Percentiles rank a stretch among this genome's conserved stretches.
phyloP scores from a whole-genome alignment of 2,797 vertebrate species.

The Darevskia mixta region DNA sequence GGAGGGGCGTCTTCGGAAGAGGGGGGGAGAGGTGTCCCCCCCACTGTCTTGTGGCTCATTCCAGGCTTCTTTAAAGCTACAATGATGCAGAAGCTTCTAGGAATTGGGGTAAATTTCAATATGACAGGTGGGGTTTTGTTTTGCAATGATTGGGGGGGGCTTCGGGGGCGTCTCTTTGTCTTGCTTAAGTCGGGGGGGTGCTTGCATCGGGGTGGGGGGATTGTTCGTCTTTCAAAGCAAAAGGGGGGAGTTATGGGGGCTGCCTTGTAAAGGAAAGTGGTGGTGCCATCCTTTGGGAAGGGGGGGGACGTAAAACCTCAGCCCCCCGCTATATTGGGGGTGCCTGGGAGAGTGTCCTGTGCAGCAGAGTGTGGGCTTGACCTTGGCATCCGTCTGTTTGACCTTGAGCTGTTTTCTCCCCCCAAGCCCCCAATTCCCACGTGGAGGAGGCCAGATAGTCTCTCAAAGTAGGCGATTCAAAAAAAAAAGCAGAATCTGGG shows the following conservation, averaged over 20 bases:
- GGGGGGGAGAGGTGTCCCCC: not conserved
- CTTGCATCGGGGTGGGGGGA: not conserved
- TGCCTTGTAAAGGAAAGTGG: not conserved
- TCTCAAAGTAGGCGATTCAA: too few relatives aligned
- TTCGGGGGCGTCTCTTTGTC: not conserved
- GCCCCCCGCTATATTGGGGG: not conserved
- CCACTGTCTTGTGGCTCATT: not conserved
- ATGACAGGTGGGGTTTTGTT: not conserved
- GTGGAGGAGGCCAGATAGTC: too few relatives aligned
- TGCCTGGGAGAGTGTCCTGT: not conserved
- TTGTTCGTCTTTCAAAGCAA: too few relatives aligned
- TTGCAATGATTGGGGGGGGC: not conserved
- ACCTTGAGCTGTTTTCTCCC: not conserved
- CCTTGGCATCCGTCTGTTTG: not conserved
- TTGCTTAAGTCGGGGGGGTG: not conserved
- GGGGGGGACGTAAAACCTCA: too few relatives aligned
- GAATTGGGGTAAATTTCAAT: slow-evolving; percentile 13
- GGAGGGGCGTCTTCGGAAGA: not conserved
- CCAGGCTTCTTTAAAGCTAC: not conserved
- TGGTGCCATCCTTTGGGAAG: not conserved
- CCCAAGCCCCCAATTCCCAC: too few relatives aligned
- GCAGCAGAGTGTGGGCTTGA: not conserved
- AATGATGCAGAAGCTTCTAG: not conserved
- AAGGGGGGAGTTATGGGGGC: not conserved
- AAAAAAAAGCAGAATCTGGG: too few relatives aligned